Evolutionary conservation across 2,113 vertebrate genomes (phyloP).

Genomic region (Haemorhous mexicanus): DNA sequence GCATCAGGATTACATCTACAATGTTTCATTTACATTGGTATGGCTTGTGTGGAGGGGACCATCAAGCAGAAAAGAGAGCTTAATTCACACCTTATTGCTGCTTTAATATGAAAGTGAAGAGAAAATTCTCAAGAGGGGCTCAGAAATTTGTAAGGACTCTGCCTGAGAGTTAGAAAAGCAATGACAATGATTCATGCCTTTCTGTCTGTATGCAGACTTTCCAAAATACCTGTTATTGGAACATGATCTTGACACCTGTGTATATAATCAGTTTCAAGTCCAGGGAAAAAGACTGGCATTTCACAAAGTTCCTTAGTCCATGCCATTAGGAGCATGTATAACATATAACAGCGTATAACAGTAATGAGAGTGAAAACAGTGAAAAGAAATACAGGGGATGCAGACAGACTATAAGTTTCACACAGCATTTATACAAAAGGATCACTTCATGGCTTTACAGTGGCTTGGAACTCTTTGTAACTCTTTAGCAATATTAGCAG

Average conservation of each 20-base stretch:
- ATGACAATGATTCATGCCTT: not conserved
- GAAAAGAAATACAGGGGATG: not conserved
- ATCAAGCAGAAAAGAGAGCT: not conserved
- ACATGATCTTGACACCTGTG: not conserved
- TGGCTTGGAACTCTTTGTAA: not conserved
- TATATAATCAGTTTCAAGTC: not conserved
- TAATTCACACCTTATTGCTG: not conserved
- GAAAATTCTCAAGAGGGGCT: not conserved
- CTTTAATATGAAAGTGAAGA: not conserved
- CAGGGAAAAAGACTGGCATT: not conserved
- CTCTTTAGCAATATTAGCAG: not conserved
- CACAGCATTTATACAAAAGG: not conserved
- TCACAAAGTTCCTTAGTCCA: not conserved
- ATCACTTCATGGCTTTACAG: not conserved
- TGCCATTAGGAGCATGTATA: not conserved
- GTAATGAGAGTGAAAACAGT: not conserved
- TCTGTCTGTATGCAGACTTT: not conserved
- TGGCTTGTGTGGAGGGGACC: not conserved
- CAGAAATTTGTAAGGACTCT: not conserved
- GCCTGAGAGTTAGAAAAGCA: not conserved
- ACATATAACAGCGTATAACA: not conserved
- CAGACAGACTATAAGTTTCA: not conserved
- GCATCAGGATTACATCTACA: not conserved
- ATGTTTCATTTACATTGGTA: not conserved
- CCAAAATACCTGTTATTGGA: not conserved